These are phyloP conservation scores for Steatocranus sp. DNA, from an alignment of 2,797 vertebrate species.

Conservation along the genomic window DNA sequence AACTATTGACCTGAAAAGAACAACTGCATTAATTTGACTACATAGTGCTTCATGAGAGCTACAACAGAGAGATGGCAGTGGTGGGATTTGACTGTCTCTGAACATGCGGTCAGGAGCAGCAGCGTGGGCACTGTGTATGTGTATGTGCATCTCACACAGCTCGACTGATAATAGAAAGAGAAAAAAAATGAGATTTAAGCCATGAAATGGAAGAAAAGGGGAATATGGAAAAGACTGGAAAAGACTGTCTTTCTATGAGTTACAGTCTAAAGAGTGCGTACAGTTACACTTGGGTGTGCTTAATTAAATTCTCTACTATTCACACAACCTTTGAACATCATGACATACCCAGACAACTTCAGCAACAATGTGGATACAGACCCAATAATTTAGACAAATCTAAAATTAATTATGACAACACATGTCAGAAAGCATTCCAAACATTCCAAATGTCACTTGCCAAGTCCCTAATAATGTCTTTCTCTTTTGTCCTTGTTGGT, in stretches of 20 bases:
- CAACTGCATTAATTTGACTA: conserved; percentile 74
- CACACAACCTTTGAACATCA: neutral
- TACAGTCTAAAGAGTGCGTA: neutral
- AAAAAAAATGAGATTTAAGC: neutral
- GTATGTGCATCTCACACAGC: neutral
- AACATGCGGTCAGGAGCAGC: conserved; percentile 40
- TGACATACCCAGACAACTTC: neutral
- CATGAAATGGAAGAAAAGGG: neutral
- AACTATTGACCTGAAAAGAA: conserved; percentile 83
- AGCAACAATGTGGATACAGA: neutral
- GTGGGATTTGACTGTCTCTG: conserved; percentile 35
- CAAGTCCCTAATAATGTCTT: neutral
- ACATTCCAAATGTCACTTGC: neutral
- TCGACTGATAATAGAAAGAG: neutral
- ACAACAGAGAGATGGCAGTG: conserved; percentile 36
- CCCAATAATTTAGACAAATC: neutral
- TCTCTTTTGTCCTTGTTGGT: neutral
- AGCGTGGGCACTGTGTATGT: conserved; percentile 8
- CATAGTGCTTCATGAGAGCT: conserved; percentile 60
- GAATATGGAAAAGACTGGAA: neutral
- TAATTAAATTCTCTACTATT: neutral
- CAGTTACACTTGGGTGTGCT: neutral
- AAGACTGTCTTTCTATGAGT: neutral
- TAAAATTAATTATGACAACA: neutral
- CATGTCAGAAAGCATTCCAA: neutral